Base-by-base conservation (phyloP, 2,797 vertebrate species). In the Lates japonicus region DNA sequence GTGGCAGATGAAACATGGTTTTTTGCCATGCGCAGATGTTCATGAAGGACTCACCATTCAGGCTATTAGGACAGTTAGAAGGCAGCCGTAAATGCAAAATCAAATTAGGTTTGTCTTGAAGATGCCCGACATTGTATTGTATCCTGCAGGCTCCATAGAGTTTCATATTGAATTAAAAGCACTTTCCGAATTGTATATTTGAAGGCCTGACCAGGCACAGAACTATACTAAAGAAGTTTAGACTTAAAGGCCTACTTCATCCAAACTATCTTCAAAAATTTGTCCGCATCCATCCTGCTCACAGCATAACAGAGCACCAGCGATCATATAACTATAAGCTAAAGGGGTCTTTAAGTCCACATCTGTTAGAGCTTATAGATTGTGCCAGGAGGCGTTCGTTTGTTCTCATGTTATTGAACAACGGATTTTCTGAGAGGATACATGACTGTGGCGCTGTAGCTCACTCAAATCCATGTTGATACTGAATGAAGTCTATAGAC, bases 381-480 rank as follows among this genome's bases (percentile, higher is more conserved):
- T 62, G 54, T 19, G 46, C 77, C 69, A 61, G 22, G 65, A 78
- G 65, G 51, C 63, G 41, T n/a, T n/a, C 77, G 59, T 48, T 63
- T 71, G 70, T 84, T 72, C 64, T 74, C 59, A 0, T 3, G 22
- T 41, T 74, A 92, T 85, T 75, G 87, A 89, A 75, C 71, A 57
- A 71, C 14, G 42, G 76, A 85, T 81, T 83, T 86, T 89, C 85
- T 85, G 62, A 91, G 86, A 86, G 77, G 52, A 81, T 79, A 92
- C 90, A n/a, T 5, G 90, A 93, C 90, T 41, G 83, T 7, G 66
- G 78, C 63, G 35, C 80, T 54, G 81, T 42, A 68, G 88, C 81
- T 54, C 73, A 33, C 81, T 87, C n/a, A 74, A 88, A 92, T 88
- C 92, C 85, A 88, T 85, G 75, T 78, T 80, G 76, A 59, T 88